Evolutionary conservation across 2,888 invertebrate species (phyloP).

Genomic region (Criorhina ranunculi): DNA sequence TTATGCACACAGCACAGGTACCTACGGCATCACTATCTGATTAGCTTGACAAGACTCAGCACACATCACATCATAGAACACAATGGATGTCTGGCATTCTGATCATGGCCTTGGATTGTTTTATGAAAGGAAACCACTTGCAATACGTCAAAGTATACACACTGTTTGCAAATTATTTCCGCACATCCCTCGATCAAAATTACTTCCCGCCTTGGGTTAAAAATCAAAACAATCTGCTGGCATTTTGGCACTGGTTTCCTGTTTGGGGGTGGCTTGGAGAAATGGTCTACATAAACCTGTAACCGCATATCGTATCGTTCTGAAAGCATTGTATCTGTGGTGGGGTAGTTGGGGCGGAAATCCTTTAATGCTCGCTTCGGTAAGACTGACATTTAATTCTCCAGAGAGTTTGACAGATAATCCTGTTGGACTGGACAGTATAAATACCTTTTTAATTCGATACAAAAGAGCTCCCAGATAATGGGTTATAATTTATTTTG

Average conservation of each 20-base stretch:
- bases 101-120: background rate
- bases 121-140: background rate
- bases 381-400: constrained; percentile 44
- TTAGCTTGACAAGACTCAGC: constrained; percentile 29
- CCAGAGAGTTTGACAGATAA: constrained; percentile 51
- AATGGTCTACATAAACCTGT: constrained; percentile 3
- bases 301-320: background rate
- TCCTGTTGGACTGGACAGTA: constrained; percentile 52
- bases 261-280: background rate
- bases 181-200: constrained; percentile 37
- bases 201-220: constrained; percentile 15
- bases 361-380: constrained; percentile 22
- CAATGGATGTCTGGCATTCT: background rate
- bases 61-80: background rate
- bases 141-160: constrained; percentile 44
- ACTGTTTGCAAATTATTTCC: constrained; percentile 45
- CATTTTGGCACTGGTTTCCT: constrained; percentile 19
- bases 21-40: constrained; percentile 34
- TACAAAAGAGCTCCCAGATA: constrained; percentile 36
- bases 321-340: background rate
- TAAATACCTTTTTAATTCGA: constrained; percentile 55
- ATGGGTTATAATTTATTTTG: constrained; percentile 43
- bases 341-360: background rate
- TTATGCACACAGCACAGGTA: constrained; percentile 27
- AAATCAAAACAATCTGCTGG: constrained; percentile 41